phyloP scores from a whole-genome alignment of 2,888 invertebrate genomes.

The Cerastoderma edule region DNA sequence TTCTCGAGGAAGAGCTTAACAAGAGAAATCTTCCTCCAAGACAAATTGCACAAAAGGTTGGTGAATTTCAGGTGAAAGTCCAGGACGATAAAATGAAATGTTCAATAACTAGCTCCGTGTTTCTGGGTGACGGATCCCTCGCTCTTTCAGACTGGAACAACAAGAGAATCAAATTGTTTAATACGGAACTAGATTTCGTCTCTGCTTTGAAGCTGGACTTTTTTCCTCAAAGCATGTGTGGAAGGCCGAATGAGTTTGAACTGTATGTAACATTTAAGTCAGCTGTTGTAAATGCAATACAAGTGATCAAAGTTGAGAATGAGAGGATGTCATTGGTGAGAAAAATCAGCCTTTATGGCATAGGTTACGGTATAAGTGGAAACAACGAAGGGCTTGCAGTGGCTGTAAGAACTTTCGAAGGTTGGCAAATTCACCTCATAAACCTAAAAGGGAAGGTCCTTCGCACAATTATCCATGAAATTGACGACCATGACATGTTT shows the following conservation, averaged over 20 bases:
- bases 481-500: slow-evolving; percentile 32
- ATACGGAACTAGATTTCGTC: slow-evolving; percentile 42
- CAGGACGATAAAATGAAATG: slow-evolving; percentile 43
- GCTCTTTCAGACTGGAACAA: slow-evolving; percentile 44
- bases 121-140: slow-evolving; percentile 45
- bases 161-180: slow-evolving; percentile 43
- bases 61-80: slow-evolving; percentile 37
- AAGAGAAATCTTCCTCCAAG: slow-evolving; percentile 23
- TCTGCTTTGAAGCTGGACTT: slow-evolving; percentile 25
- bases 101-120: slow-evolving; percentile 41
- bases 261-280: slow-evolving; percentile 46
- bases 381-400: slow-evolving; percentile 50
- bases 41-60: slow-evolving; percentile 32
- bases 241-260: slow-evolving; percentile 29
- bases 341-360: slow-evolving; percentile 23
- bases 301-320: slow-evolving; percentile 31
- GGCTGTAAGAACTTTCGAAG: slow-evolving; percentile 28
- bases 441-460: slow-evolving; percentile 31
- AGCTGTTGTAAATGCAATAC: slow-evolving; percentile 31
- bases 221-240: slow-evolving; percentile 37
- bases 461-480: slow-evolving; percentile 29
- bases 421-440: slow-evolving; percentile 46
- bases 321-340: slow-evolving; percentile 21
- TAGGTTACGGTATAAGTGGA: slow-evolving; percentile 39
- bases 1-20: slow-evolving; percentile 28